A percentile compares a stretch with the other conserved stretches of the same genome.
These are phyloP conservation scores for Rhynchomys soricoides DNA, from an alignment of 2,113 vertebrate species.

Conservation along the genomic window DNA sequence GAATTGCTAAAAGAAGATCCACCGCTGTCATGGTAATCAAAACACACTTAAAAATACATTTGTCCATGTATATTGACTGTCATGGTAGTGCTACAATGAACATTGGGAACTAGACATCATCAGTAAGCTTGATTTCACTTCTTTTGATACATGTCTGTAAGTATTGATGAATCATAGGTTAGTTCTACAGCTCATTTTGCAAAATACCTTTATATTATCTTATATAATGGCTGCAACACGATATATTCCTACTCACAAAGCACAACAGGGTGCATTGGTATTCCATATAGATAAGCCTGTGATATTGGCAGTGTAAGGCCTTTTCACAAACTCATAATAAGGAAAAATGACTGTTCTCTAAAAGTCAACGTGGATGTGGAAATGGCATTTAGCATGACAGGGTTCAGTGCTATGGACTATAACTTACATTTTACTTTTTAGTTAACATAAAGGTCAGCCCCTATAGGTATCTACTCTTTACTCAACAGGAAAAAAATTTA, in stretches of 20 bases:
- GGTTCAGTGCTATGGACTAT: not conserved
- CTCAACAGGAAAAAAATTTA: conserved; percentile 13
- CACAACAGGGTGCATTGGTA: not conserved
- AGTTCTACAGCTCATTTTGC: not conserved
- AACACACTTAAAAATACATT: not conserved
- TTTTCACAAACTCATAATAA: conserved; percentile 33
- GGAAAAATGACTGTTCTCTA: conserved; percentile 16
- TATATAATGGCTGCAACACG: not conserved
- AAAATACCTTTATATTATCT: not conserved
- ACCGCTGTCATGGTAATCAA: not conserved
- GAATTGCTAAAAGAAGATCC: not conserved
- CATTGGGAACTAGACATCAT: not conserved
- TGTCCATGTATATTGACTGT: not conserved
- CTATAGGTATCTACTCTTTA: not conserved
- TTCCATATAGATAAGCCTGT: not conserved
- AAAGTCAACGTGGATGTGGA: conserved; percentile 8
- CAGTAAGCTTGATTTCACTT: not conserved
- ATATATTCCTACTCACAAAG: not conserved
- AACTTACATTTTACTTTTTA: conserved; percentile 68
- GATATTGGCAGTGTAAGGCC: not conserved
- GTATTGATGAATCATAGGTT: not conserved
- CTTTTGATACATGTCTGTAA: not conserved
- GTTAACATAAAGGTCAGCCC: conserved; percentile 58
- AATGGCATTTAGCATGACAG: conserved; percentile 42
- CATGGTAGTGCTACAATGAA: not conserved